Evolutionary conservation across 1,140 invertebrate species (phyloP).

Genomic region (Heliconius eleuchia): DNA sequence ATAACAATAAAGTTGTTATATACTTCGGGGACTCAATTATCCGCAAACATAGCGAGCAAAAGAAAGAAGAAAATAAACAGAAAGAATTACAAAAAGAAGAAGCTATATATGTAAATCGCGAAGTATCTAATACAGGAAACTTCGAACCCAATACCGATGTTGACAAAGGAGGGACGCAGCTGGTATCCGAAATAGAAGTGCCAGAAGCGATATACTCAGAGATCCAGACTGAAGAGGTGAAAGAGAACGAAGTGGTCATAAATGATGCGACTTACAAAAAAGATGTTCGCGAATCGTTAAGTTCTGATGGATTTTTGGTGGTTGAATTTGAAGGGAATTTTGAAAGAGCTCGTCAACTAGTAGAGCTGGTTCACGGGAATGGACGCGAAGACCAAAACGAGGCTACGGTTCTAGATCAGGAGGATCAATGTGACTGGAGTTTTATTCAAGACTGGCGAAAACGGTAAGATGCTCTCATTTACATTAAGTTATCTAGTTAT

Average conservation of each 20-base stretch:
- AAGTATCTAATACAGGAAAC: conserved; percentile 66
- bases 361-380: conserved; percentile 79
- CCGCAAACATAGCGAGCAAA: conserved; percentile 74
- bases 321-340: conserved; percentile 85
- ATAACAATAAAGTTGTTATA: conserved; percentile 85
- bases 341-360: conserved; percentile 82
- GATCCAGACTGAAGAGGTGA: conserved; percentile 56
- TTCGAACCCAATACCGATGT: conserved; percentile 59
- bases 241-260: conserved; percentile 52
- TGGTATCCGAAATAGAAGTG: conserved; percentile 72
- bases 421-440: conserved; percentile 85
- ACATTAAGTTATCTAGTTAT: conserved; percentile 21
- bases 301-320: conserved; percentile 83
- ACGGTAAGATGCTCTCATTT: conserved; percentile 75
- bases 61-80: conserved; percentile 57
- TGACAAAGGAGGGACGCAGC: conserved; percentile 67
- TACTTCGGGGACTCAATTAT: conserved; percentile 86
- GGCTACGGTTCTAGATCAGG: conserved; percentile 69
- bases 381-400: conserved; percentile 75
- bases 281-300: conserved; percentile 63
- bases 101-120: conserved; percentile 73
- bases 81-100: conserved; percentile 66
- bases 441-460: conserved; percentile 88
- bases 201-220: conserved; percentile 78
- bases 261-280: conserved; percentile 72